A percentile compares a stretch with the other conserved stretches of the same genome.
Conservation (phyloP, 2,888 invertebrate genomes). For the Drosophila mettleri region DNA sequence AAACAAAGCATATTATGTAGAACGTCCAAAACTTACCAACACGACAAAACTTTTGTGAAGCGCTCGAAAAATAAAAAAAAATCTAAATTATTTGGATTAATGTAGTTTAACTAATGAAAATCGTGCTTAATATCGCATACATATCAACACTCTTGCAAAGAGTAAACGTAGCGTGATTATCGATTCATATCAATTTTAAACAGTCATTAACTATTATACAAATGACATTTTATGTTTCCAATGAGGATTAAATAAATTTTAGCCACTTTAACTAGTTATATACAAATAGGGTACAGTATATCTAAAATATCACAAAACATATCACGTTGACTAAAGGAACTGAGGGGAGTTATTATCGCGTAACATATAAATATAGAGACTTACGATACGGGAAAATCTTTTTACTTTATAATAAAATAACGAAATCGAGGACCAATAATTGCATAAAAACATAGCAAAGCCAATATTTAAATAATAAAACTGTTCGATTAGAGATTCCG, state of each 20-base stretch:
- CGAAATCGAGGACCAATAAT: slow-evolving; percentile 56
- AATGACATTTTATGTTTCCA: slow-evolving; percentile 17
- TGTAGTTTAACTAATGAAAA: slow-evolving; percentile 59
- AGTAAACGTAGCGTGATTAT: slow-evolving; percentile 59
- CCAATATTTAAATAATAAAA: background rate
- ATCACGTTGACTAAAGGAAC: slow-evolving; percentile 40
- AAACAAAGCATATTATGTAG: slow-evolving; percentile 52
- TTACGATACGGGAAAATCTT: slow-evolving; percentile 20
- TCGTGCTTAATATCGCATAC: slow-evolving; percentile 74
- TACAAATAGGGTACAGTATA: slow-evolving; percentile 7
- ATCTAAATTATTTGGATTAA: slow-evolving; percentile 49
- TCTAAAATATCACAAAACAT: slow-evolving; percentile 58
- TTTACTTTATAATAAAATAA: slow-evolving; percentile 54
- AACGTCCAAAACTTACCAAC: slow-evolving; percentile 21
- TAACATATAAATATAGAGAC: slow-evolving; percentile 19
- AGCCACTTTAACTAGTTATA: slow-evolving; percentile 62
- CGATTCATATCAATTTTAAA: slow-evolving; percentile 24
- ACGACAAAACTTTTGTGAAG: slow-evolving; percentile 17
- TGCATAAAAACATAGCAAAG: slow-evolving; percentile 8
- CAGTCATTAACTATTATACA: slow-evolving; percentile 35
- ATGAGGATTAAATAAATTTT: slow-evolving; percentile 28
- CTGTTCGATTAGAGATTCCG: slow-evolving; percentile 3
- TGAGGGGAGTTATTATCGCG: slow-evolving; percentile 1
- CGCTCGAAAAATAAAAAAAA: slow-evolving; percentile 16
- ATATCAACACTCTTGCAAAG: slow-evolving; percentile 80